Conservation (phyloP, 2,113 vertebrate genomes). For the Callocephalon fimbriatum region DNA sequence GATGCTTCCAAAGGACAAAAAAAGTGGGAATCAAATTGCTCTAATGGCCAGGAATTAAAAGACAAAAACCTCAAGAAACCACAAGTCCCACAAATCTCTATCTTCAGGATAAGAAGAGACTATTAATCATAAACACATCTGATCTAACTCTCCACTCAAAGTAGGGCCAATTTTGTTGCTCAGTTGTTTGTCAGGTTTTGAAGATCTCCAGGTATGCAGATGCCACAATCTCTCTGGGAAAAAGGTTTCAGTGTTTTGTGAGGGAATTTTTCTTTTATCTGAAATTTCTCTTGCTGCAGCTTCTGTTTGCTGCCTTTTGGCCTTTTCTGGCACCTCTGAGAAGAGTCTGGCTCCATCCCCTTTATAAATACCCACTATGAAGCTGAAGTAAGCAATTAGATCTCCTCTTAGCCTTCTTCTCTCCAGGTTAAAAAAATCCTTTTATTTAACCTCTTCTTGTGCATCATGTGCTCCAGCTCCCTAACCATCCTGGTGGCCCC, state of each 20-base stretch:
- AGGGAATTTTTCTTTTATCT: background rate
- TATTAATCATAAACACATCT: background rate
- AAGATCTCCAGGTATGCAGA: background rate
- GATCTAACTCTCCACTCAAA: background rate
- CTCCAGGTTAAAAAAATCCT: background rate
- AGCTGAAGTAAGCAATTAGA: background rate
- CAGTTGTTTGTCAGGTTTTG: background rate
- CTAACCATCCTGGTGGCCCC: background rate
- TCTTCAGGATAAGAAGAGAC: background rate
- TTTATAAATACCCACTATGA: background rate
- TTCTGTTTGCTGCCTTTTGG: background rate
- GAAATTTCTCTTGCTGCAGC: background rate
- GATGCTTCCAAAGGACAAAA: background rate
- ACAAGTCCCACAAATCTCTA: background rate
- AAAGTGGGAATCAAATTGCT: background rate
- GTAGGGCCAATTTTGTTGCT: background rate
- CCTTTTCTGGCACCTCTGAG: background rate
- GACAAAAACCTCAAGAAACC: background rate
- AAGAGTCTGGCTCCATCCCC: background rate
- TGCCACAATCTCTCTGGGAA: background rate
- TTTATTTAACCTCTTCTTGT: background rate
- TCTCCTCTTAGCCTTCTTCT: background rate
- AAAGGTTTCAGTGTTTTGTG: background rate
- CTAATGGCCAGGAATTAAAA: background rate
- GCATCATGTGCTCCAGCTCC: background rate